Percentiles rank a stretch among this genome's conserved stretches.
Conservation (phyloP, 2,888 invertebrate genomes). For the Chydorus sphaericus region DNA sequence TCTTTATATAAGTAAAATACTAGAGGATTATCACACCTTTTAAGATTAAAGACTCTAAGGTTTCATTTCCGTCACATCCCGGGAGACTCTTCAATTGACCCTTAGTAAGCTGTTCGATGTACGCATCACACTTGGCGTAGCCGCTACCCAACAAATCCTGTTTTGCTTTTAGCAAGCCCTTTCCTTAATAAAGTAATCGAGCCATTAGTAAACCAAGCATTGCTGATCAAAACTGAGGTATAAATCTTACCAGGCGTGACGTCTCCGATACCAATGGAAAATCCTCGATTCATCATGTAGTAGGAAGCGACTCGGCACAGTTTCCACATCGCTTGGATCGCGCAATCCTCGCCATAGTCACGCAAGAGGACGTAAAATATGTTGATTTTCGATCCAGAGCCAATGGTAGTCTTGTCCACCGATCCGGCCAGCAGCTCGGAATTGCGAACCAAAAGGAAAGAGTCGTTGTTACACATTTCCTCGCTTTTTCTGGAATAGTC, state of each 20-base stretch:
- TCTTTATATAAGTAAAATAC: no score
- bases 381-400: conserved; percentile 88
- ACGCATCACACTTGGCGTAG: conserved; percentile 78
- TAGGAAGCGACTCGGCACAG: conserved; percentile 71
- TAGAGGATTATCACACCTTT: no score
- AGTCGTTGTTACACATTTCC: conserved; percentile 83
- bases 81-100: conserved; percentile 82
- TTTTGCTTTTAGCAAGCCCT: conserved; percentile 58
- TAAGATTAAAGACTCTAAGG: conserved; percentile 78
- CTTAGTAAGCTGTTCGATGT: conserved; percentile 69
- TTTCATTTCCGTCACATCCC: conserved; percentile 81
- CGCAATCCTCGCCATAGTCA: conserved; percentile 77
- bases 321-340: conserved; percentile 87
- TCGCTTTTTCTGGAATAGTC: conserved; percentile 61
- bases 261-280: conserved; percentile 86
- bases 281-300: conserved; percentile 79
- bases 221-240: no score
- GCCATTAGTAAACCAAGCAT: no score
- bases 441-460: conserved; percentile 68
- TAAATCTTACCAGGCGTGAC: conserved; percentile 64
- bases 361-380: conserved; percentile 89
- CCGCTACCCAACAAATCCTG: conserved; percentile 62
- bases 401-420: conserved; percentile 89
- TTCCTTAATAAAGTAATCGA: no score
- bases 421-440: conserved; percentile 84